Evolutionary conservation across 2,797 vertebrate genomes (phyloP), one percentile per base, ranked within the genome.

Genomic region (Rhincodon typus): DNA sequence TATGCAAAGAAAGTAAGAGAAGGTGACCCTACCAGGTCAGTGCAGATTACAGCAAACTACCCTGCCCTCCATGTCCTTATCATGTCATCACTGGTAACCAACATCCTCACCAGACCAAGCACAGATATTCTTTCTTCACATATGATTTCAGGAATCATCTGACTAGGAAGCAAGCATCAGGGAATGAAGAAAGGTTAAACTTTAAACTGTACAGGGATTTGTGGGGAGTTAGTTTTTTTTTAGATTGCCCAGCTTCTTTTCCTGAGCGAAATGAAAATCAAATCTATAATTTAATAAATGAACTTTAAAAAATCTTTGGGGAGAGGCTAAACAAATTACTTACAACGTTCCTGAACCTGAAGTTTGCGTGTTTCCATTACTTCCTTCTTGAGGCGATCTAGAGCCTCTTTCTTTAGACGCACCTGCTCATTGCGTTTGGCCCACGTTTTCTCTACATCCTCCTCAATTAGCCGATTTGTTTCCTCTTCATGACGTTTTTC

Each of bases 271-370:
- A 25, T 23, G 19, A 84, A 42, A 46, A 88, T 30, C 27, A 90
- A 62, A 2, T 19, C 62, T 90, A 21, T 62, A 90, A n/a, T 90
- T 66, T 90, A 30, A 62, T 30, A 66, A n/a, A n/a, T n/a, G 15
- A 62, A n/a, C 7, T 62, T 62, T n/a, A 90, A 90, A 27, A 90
- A 90, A 66, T 90, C 1, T 4, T 34, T 90, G 30, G 30, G 87
- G 17, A 30, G 62, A 88, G 5, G 17, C 57, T 3, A 91, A 91
- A 91, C 57, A 91, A 93, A 67, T 6, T 95, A 95, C 98, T 98
- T 97, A 99, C 99, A 0, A 96, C 98, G 98, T 96, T 98, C 98
- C 96, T 98, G 97, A 87, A 99, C 96, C 97, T 99, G 99, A 96
- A 97, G 96, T 5, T 96, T 97, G 0, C 98, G 97, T 0, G 98